phyloP scores from a whole-genome alignment of 2,888 invertebrate genomes.

The Aspidiotus destructor region DNA sequence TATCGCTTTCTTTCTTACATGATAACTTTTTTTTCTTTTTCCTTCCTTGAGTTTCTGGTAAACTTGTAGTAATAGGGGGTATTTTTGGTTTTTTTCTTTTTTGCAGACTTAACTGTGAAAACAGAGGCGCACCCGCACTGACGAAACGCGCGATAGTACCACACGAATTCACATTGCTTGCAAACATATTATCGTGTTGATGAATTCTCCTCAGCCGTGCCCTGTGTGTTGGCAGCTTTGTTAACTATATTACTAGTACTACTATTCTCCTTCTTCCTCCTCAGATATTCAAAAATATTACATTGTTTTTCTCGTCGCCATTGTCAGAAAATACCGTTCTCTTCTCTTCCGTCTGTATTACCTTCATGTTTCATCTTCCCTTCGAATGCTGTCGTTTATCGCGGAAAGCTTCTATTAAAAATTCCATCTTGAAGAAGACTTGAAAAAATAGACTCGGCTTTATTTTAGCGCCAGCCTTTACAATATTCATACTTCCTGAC shows the following conservation, averaged over 20 bases:
- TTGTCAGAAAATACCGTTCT: neutral
- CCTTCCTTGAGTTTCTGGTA: neutral
- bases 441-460: slow-evolving; percentile 11
- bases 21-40: slow-evolving; percentile 8
- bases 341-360: neutral
- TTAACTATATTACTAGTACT: slow-evolving; percentile 20
- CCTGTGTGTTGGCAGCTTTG: slow-evolving; percentile 30
- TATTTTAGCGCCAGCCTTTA: slow-evolving; percentile 18
- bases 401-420: slow-evolving; percentile 15
- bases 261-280: slow-evolving; percentile 5
- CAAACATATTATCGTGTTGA: slow-evolving; percentile 21
- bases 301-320: neutral
- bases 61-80: slow-evolving; percentile 26
- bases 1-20: neutral
- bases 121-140: slow-evolving; percentile 29
- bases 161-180: slow-evolving; percentile 23
- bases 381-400: slow-evolving; percentile 26
- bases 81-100: slow-evolving; percentile 24
- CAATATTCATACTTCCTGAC: neutral
- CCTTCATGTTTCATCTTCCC: slow-evolving; percentile 14
- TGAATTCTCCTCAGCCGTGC: slow-evolving; percentile 24
- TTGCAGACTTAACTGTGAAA: slow-evolving; percentile 26
- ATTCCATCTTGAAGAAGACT: slow-evolving; percentile 2
- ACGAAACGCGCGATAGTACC: slow-evolving; percentile 29
- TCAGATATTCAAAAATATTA: neutral